phyloP scores from a whole-genome alignment of 1,140 invertebrate species.

The Mya arenaria region DNA sequence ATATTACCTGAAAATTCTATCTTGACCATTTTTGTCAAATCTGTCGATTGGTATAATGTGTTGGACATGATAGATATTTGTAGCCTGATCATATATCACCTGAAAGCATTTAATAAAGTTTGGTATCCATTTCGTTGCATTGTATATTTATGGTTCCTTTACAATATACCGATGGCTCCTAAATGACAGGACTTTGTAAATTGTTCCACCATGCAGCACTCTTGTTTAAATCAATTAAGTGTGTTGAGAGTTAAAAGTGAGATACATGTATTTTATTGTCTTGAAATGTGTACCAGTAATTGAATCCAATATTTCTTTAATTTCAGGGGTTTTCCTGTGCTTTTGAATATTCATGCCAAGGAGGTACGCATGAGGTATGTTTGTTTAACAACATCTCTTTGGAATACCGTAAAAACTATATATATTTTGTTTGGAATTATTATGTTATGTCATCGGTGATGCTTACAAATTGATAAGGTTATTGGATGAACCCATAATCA shows the following conservation, averaged over 20 bases:
- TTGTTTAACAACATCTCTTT: not conserved
- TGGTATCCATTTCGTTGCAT: too few species aligned
- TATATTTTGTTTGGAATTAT: too few species aligned
- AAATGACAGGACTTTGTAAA: too few species aligned
- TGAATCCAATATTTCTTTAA: not conserved
- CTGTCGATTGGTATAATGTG: too few species aligned
- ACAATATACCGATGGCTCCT: not conserved
- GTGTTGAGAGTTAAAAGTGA: not conserved
- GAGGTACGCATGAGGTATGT: not conserved
- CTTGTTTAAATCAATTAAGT: not conserved
- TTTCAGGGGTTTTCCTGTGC: slow-evolving; percentile 15
- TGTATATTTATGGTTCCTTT: not conserved
- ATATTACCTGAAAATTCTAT: too few species aligned
- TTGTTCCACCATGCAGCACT: too few species aligned
- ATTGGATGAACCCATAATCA: not conserved
- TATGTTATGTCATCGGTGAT: too few species aligned
- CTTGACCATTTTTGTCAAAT: too few species aligned
- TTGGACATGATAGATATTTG: too few species aligned
- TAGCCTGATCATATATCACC: too few species aligned
- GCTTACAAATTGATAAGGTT: not conserved
- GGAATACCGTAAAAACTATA: not conserved
- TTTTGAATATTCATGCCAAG: slow-evolving; percentile 1
- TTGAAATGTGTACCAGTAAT: not conserved
- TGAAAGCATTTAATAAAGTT: too few species aligned
- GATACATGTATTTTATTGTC: not conserved